phyloP scores from a whole-genome alignment of 2,113 vertebrate species.

The Toxotes jaculatrix region DNA sequence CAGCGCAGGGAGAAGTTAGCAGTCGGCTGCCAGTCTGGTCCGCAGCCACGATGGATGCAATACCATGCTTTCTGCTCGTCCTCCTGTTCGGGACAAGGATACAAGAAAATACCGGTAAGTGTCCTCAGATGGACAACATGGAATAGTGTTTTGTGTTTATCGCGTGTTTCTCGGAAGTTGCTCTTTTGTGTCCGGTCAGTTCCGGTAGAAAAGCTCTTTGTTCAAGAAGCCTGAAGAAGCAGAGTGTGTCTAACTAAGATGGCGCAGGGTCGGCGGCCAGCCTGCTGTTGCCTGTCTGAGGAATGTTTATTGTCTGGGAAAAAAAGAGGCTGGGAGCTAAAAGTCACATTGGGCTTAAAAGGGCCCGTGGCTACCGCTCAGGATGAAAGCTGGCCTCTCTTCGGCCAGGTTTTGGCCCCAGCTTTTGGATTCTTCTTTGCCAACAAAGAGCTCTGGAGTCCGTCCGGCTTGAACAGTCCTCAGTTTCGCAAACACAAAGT shows the following conservation, averaged over 20 bases:
- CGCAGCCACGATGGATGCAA: slow-evolving; percentile 82
- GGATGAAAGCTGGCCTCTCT: background rate
- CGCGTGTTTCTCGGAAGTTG: slow-evolving; percentile 29
- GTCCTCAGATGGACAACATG: fast-evolving
- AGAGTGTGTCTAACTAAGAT: slow-evolving; percentile 84
- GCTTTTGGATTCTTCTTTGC: slow-evolving; percentile 19
- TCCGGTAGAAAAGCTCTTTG: slow-evolving; percentile 70
- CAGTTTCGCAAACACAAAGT: slow-evolving; percentile 62
- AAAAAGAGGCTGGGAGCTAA: slow-evolving; percentile 25
- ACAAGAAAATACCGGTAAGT: slow-evolving; percentile 77
- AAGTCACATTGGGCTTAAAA: slow-evolving; percentile 36
- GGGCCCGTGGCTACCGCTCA: background rate
- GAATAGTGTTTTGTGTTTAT: too few relatives aligned
- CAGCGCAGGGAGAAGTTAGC: slow-evolving; percentile 75
- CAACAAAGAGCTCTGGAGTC: slow-evolving; percentile 24
- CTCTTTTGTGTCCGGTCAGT: background rate
- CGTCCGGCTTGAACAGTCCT: background rate
- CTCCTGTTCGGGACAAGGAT: slow-evolving; percentile 79
- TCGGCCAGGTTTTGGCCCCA: background rate
- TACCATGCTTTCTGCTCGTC: slow-evolving; percentile 74
- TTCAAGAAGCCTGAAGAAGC: slow-evolving; percentile 78
- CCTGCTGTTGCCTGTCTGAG: slow-evolving; percentile 76
- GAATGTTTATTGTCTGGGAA: slow-evolving; percentile 80
- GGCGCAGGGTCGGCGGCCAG: slow-evolving; percentile 85
- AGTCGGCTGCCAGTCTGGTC: slow-evolving; percentile 75